Percentiles rank a stretch among this genome's conserved stretches.
These are phyloP conservation scores for Drosophila parvula DNA, from an alignment of 1,140 invertebrate genomes.

Conservation along the genomic window DNA sequence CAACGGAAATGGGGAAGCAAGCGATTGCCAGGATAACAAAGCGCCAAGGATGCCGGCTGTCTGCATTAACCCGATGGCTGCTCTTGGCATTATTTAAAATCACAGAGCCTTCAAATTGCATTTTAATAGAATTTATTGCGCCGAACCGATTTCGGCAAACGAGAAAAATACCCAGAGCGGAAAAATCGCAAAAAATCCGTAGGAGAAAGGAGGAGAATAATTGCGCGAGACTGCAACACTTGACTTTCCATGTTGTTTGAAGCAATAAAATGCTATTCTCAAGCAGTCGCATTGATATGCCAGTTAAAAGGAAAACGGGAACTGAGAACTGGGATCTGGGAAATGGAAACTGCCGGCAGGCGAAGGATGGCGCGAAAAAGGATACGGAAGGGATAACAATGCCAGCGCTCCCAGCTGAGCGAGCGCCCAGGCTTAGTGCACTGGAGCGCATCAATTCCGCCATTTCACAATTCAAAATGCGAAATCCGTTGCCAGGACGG, in stretches of 20 bases:
- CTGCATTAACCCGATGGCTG: slow-evolving; percentile 65
- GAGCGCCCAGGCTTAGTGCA: slow-evolving; percentile 47
- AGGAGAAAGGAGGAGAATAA: slow-evolving; percentile 41
- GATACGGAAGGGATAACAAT: slow-evolving; percentile 68
- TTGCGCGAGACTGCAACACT: slow-evolving; percentile 75
- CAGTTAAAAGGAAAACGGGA: slow-evolving; percentile 7
- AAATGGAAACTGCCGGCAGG: slow-evolving; percentile 8
- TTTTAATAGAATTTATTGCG: slow-evolving; percentile 83
- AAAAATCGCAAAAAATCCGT: slow-evolving; percentile 13
- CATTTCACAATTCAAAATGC: slow-evolving; percentile 67
- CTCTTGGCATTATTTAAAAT: slow-evolving; percentile 78
- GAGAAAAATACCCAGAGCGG: slow-evolving; percentile 21
- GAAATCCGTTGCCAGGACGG: slow-evolving; percentile 59
- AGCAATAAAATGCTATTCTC: slow-evolving; percentile 76
- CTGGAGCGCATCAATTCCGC: slow-evolving; percentile 74
- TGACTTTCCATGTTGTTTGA: slow-evolving; percentile 78
- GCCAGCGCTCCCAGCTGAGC: slow-evolving; percentile 29
- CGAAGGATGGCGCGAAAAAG: slow-evolving; percentile 29
- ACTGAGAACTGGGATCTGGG: neutral
- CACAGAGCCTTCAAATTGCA: slow-evolving; percentile 81
- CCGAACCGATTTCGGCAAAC: slow-evolving; percentile 62
- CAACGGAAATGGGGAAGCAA: slow-evolving; percentile 11
- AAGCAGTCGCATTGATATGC: slow-evolving; percentile 62
- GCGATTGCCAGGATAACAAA: slow-evolving; percentile 54
- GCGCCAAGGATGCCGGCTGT: slow-evolving; percentile 33